phyloP scores from a whole-genome alignment of 2,113 vertebrate genomes.

The Oryzias celebensis region DNA sequence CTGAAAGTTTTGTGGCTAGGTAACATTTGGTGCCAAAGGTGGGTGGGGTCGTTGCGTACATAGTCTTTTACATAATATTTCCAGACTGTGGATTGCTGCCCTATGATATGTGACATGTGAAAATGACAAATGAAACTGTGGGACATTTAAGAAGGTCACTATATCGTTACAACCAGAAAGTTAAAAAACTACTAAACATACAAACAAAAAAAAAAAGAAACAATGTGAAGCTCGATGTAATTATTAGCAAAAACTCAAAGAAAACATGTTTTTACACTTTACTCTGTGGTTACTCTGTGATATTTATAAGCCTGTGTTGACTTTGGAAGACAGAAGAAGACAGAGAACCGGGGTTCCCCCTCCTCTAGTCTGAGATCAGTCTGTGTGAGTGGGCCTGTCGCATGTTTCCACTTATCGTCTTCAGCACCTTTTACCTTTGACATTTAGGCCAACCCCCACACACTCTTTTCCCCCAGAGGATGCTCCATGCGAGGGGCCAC shows the following conservation, averaged over 20 bases:
- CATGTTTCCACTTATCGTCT: slow-evolving; percentile 60
- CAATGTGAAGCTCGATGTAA: not conserved
- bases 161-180: not conserved
- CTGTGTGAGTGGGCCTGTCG: slow-evolving; percentile 59
- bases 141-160: not conserved
- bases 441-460: slow-evolving; percentile 70
- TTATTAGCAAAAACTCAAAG: no score
- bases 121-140: not conserved
- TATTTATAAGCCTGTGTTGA: slow-evolving; percentile 38
- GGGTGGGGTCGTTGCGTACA: no score
- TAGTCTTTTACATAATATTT: no score
- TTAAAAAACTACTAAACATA: not conserved
- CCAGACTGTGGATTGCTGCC: no score
- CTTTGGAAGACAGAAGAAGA: slow-evolving; percentile 23
- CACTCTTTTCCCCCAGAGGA: slow-evolving; percentile 57
- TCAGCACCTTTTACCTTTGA: slow-evolving; percentile 70
- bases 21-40: not conserved
- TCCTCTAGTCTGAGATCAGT: slow-evolving; percentile 45
- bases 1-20: not conserved
- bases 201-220: not conserved
- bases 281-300: slow-evolving; percentile 10
- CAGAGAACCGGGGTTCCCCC: slow-evolving; percentile 54
- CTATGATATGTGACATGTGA: no score
- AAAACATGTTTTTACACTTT: slow-evolving; percentile 1
- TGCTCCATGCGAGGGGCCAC: slow-evolving; percentile 54